Percentiles rank a stretch among this genome's conserved stretches.
Conservation (phyloP, 2,888 invertebrate species). For the Caenorhabditis panamensis region DNA sequence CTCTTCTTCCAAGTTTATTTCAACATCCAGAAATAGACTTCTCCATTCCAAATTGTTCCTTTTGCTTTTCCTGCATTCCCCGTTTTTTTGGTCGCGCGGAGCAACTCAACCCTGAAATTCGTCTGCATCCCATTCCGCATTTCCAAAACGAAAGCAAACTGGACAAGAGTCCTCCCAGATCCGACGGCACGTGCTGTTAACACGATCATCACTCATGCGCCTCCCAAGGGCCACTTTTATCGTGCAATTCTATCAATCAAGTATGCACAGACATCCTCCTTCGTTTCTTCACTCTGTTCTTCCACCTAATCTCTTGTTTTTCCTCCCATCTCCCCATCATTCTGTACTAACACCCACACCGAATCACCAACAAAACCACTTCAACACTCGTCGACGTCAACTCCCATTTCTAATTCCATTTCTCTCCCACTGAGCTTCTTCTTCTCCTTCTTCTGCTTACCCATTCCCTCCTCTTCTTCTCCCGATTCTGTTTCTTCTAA, state of each 20-base stretch:
- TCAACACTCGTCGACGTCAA: conserved; percentile 35
- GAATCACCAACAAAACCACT: conserved; percentile 45
- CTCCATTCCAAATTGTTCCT: not conserved
- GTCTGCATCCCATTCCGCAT: not conserved
- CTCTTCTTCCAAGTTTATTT: too few relatives aligned
- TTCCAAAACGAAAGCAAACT: not conserved
- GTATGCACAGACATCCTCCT: not conserved
- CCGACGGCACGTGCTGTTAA: conserved; percentile 14
- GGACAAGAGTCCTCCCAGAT: not conserved
- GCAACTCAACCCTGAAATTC: conserved; percentile 8
- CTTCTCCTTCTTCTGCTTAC: conserved; percentile 21
- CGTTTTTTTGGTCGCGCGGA: not conserved
- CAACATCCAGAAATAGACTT: too few relatives aligned
- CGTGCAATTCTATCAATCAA: conserved; percentile 1
- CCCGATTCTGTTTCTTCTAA: conserved; percentile 36
- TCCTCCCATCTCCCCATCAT: conserved; percentile 7
- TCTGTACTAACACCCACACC: conserved; percentile 31
- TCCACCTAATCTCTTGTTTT: conserved; percentile 23
- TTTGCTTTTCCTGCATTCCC: not conserved
- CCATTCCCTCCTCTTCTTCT: conserved; percentile 7
- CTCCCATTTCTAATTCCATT: conserved; percentile 54
- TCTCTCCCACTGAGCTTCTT: conserved; percentile 21
- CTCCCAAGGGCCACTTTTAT: conserved; percentile 16
- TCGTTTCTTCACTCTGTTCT: not conserved
- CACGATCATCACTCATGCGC: conserved; percentile 42